Base-by-base conservation (phyloP, 2,888 invertebrate species). In the Nomada hirtipes region DNA sequence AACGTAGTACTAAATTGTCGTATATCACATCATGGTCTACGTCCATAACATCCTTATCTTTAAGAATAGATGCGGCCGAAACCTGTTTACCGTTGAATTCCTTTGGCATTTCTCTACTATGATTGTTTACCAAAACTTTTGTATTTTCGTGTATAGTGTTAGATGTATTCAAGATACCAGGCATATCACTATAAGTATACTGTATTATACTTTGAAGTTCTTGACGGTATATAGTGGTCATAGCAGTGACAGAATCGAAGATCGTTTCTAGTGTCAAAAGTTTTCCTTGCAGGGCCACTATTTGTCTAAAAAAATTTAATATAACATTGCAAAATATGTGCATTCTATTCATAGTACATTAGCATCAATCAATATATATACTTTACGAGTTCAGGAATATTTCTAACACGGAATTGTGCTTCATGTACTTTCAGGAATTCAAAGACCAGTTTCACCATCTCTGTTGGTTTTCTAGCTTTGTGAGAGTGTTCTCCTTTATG, bases 391-490 rank as follows among this genome's bases (percentile, higher is more conserved):
- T 76, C 63, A 9, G n/a, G 11, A 50, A 88, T 82, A 68, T 84
- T 83, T 65, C 79, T 29, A 53, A 95, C 94, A 75, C 91, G 90
- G 59, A 96, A 90, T 77, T 95, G 94, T 88, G 93, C 94, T 84
- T 94, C 95, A 85, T 95, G 94, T 4, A 94, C 90, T 91, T 95
- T 95, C 0, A 96, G 92, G 78, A 95, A 95, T 74, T 95, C 94
- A 83, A 95, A 95, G 52, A 96, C 94, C 63, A 95, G 91, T 90
- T 95, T 95, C 29, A 95, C 94, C 89, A 96, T 95, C 59, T 95
- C 94, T 74, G 93, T 92, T 85, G 94, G 94, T 57, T 92, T 88
- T 94, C 94, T 75, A 65, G 94, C 42, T 65, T 67, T 84, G 44
- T 94, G 92, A 93, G 94, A 75, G 94, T 94, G 86, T 92, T 94